Evolutionary conservation across 2,113 vertebrate species (phyloP).

Genomic region (Oreochromis spilurus): DNA sequence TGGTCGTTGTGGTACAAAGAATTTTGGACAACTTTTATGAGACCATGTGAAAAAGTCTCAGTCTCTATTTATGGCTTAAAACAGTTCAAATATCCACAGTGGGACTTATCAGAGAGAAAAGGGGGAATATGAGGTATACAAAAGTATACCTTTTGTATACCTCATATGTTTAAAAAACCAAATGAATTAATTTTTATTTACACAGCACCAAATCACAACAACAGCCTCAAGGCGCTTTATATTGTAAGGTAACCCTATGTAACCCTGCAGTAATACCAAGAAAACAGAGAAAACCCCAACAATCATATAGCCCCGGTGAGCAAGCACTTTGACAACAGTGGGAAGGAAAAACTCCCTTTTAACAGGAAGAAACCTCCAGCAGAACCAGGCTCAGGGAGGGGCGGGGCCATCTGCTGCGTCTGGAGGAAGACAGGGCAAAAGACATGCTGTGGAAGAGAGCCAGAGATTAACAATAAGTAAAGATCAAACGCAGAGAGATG

Average conservation of each 20-base stretch:
- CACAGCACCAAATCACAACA: background rate
- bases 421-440: background rate
- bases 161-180: fast-evolving
- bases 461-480: background rate
- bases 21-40: background rate
- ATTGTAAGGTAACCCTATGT: background rate
- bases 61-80: background rate
- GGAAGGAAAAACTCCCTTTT: background rate
- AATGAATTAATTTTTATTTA: background rate
- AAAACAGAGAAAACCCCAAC: background rate
- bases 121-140: background rate
- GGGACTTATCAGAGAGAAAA: background rate
- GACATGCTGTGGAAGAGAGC: background rate
- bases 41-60: background rate
- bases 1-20: background rate
- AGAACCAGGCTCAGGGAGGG: background rate
- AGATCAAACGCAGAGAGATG: background rate
- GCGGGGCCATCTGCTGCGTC: background rate
- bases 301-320: background rate
- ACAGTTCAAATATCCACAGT: background rate
- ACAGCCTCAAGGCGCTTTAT: background rate
- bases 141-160: background rate
- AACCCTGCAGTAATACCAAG: background rate
- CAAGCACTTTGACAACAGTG: background rate
- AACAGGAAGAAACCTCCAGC: background rate